phyloP scores from a whole-genome alignment of 2,888 invertebrate genomes.

The Apodemia zela region DNA sequence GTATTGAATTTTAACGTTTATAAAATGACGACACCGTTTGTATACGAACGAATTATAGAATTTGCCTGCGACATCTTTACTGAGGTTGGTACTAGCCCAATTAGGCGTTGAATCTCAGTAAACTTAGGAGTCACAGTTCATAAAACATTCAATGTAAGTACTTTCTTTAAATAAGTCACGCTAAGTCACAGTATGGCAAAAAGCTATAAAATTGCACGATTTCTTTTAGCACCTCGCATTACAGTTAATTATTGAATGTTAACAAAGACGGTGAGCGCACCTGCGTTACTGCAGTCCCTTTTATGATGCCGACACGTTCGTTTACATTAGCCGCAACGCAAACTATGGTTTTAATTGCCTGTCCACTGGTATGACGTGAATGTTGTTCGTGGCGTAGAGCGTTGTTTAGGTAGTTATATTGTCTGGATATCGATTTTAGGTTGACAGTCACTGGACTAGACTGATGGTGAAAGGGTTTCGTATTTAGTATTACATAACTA shows the following conservation, averaged over 20 bases:
- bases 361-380: constrained; percentile 24
- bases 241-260: constrained; percentile 60
- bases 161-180: constrained; percentile 25
- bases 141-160: not conserved
- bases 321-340: constrained; percentile 34
- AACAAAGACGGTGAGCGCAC: constrained; percentile 54
- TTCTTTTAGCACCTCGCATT: constrained; percentile 61
- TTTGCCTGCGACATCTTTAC: too few relatives aligned
- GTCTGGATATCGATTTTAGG: constrained; percentile 14
- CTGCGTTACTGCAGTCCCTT: constrained; percentile 53
- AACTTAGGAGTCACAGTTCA: not conserved
- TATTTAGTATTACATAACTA: too few relatives aligned
- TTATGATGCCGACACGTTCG: constrained; percentile 43
- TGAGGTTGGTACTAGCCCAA: too few relatives aligned
- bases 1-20: too few relatives aligned
- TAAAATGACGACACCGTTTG: too few relatives aligned
- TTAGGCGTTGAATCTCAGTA: too few relatives aligned
- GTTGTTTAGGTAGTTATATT: constrained; percentile 13
- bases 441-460: not conserved
- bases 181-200: constrained; percentile 52
- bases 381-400: not conserved
- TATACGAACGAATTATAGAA: too few relatives aligned
- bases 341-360: constrained; percentile 35
- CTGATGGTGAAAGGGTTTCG: too few relatives aligned
- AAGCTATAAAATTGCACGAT: constrained; percentile 54